phyloP scores from a whole-genome alignment of 2,113 vertebrate species.

The Tychaedon coryphoeus region DNA sequence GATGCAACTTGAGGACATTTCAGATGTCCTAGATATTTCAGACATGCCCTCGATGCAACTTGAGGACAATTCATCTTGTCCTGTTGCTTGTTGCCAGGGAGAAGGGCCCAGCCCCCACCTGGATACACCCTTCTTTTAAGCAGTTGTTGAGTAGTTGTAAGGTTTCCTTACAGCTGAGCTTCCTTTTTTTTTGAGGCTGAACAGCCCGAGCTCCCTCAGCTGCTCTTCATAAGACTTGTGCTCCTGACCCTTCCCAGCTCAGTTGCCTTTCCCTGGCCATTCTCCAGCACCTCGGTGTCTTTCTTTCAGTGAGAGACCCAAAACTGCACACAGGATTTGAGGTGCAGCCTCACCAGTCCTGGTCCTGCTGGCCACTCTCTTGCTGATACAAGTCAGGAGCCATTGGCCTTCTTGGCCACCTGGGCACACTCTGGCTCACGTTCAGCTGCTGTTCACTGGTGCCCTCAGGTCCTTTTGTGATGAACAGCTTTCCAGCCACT shows the following conservation, averaged over 20 bases:
- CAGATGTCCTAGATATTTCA: no score
- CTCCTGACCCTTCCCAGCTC: not conserved
- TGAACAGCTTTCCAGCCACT: not conserved
- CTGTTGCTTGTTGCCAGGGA: not conserved
- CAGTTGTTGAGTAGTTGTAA: not conserved
- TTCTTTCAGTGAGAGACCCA: not conserved
- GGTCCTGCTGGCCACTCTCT: not conserved
- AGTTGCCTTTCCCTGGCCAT: not conserved
- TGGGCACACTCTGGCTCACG: not conserved
- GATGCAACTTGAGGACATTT: not conserved
- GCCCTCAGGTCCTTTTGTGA: not conserved
- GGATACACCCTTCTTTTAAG: not conserved
- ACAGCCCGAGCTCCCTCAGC: not conserved
- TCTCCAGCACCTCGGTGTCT: not conserved
- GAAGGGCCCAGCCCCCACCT: not conserved
- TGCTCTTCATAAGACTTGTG: not conserved
- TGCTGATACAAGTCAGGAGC: not conserved
- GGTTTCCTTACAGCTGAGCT: no score
- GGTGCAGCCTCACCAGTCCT: not conserved
- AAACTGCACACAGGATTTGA: not conserved
- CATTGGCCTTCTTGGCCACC: not conserved
- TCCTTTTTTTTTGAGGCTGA: not conserved
- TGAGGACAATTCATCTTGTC: not conserved
- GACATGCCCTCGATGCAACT: not conserved
- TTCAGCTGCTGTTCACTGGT: not conserved